A percentile compares a stretch with the other conserved stretches of the same genome.
Evolutionary conservation across 2,888 invertebrate species (phyloP).

Genomic region (Petrophora chlorosata): DNA sequence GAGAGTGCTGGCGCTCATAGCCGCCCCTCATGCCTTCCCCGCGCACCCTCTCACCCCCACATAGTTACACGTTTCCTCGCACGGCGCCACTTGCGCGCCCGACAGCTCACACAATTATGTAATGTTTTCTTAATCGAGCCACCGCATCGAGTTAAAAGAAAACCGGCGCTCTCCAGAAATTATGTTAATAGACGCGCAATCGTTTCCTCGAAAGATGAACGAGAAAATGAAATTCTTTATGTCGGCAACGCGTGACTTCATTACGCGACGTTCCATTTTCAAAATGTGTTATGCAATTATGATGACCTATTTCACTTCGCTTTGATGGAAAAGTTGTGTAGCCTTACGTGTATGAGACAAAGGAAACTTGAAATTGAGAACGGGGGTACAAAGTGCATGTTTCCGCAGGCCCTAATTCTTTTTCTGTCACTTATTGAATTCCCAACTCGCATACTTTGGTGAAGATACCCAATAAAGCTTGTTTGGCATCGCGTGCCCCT

Average conservation of each 20-base stretch:
- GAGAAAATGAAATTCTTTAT: constrained; percentile 44
- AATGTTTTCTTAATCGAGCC: constrained; percentile 81
- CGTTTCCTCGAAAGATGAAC: constrained; percentile 35
- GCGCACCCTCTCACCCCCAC: constrained; percentile 63
- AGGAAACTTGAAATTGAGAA: constrained; percentile 54
- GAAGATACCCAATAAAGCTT: constrained; percentile 79
- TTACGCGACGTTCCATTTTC: constrained; percentile 9
- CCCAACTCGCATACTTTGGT: constrained; percentile 71
- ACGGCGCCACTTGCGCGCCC: constrained; percentile 79
- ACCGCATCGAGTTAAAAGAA: constrained; percentile 65
- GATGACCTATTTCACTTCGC: constrained; percentile 20
- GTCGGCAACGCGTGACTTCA: constrained; percentile 30
- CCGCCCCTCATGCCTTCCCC: constrained; percentile 66
- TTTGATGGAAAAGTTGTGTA: constrained; percentile 22
- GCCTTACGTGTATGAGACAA: constrained; percentile 22
- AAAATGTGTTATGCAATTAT: constrained; percentile 23
- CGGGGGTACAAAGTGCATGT: constrained; percentile 57
- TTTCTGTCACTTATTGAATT: constrained; percentile 78
- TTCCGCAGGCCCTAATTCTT: constrained; percentile 68
- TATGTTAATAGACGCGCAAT: constrained; percentile 45
- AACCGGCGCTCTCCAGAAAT: constrained; percentile 47
- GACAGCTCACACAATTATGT: constrained; percentile 78
- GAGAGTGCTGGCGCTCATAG: constrained; percentile 68
- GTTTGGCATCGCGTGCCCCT: constrained; percentile 67
- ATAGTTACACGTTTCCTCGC: constrained; percentile 77